Percentiles rank a stretch among this genome's conserved stretches.
Evolutionary conservation across 1,140 invertebrate species (phyloP).

Genomic region (Oppia nitens): DNA sequence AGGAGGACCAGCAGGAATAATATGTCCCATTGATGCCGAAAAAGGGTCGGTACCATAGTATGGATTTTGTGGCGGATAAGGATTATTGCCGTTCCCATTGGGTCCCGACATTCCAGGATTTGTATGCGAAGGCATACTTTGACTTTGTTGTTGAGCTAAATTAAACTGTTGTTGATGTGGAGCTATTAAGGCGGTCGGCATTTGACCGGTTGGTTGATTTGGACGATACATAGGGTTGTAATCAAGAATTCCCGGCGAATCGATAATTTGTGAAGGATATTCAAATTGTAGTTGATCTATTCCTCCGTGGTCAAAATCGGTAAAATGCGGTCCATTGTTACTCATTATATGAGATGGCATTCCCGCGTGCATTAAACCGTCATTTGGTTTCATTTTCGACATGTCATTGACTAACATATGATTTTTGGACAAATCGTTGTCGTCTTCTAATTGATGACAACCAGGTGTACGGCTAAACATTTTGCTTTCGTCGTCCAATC

Average conservation of each 20-base stretch:
- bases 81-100: slow-evolving; percentile 1
- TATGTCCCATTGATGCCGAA: slow-evolving; percentile 14
- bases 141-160: slow-evolving; percentile 9
- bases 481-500: slow-evolving; percentile 61
- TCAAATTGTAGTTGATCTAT: slow-evolving; percentile 30
- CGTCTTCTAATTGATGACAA: slow-evolving; percentile 33
- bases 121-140: slow-evolving; percentile 3
- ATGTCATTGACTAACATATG: neutral
- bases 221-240: slow-evolving; percentile 20
- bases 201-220: neutral
- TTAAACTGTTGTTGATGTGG: slow-evolving; percentile 10
- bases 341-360: neutral
- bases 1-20: slow-evolving; percentile 15
- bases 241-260: slow-evolving; percentile 32
- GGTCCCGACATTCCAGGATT: slow-evolving; percentile 2
- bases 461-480: slow-evolving; percentile 55
- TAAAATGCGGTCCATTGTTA: neutral
- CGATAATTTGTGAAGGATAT: slow-evolving; percentile 30
- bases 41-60: slow-evolving; percentile 17
- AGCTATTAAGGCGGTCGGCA: neutral
- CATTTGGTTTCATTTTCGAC: neutral
- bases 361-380: slow-evolving; percentile 5
- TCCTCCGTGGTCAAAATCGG: slow-evolving; percentile 24
- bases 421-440: neutral
- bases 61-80: slow-evolving; percentile 11